Evolutionary conservation across 2,888 invertebrate species (phyloP).

Genomic region (Ormyrus nitidulus): DNA sequence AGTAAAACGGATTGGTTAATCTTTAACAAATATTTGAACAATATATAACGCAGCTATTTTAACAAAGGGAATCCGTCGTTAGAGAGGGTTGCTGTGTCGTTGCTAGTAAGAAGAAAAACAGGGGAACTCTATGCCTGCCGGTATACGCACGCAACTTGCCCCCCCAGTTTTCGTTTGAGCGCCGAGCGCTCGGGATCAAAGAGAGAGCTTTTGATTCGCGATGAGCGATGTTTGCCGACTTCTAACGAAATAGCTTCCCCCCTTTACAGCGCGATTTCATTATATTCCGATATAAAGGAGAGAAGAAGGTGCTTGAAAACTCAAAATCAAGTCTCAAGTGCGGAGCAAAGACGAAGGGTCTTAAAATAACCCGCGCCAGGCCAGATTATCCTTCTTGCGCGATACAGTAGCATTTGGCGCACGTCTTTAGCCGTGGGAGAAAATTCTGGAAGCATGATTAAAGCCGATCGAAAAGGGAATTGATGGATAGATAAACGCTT

Average conservation of each 20-base stretch:
- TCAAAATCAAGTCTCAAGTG: conserved; percentile 33
- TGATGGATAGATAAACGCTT: neutral
- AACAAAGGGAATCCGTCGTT: neutral
- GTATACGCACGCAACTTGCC: conserved; percentile 24
- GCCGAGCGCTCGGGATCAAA: conserved; percentile 36
- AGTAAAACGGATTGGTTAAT: too few species aligned
- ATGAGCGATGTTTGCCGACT: conserved; percentile 48
- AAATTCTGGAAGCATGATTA: conserved; percentile 14
- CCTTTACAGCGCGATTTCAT: conserved; percentile 27
- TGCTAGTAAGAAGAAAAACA: conserved; percentile 17
- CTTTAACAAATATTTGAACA: too few species aligned
- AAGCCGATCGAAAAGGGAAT: conserved; percentile 4
- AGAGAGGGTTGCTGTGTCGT: neutral
- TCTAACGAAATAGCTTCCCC: conserved; percentile 47
- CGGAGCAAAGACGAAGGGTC: neutral
- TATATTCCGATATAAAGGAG: conserved; percentile 32
- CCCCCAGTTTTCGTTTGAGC: conserved; percentile 43
- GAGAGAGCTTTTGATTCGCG: conserved; percentile 46
- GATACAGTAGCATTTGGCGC: neutral
- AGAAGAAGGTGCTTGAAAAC: conserved; percentile 36
- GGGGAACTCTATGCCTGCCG: neutral
- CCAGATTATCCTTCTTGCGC: conserved; percentile 6
- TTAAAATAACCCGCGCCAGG: conserved; percentile 33
- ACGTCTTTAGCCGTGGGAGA: neutral
- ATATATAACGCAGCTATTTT: neutral